Base-by-base conservation (phyloP, 1,140 invertebrate genomes). In the Arion vulgaris region DNA sequence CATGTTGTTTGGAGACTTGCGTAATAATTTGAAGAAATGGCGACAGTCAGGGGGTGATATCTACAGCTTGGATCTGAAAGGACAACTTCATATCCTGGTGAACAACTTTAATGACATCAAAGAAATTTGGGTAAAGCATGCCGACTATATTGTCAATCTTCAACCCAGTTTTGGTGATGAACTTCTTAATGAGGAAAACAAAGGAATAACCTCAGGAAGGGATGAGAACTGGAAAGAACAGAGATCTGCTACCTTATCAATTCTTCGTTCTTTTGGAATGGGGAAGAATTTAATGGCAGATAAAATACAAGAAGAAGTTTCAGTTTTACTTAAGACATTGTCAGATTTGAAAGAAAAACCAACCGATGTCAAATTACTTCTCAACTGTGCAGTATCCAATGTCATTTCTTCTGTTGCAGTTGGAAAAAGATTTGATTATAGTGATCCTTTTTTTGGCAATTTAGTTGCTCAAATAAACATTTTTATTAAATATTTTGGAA, bases 271-370 rank as follows among this genome's bases (percentile, higher is more conserved):
- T 2, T 57, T 57, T 7, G 51, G 51, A 26, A 57, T 57, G 51
- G 19, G 51, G 1, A 95, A 95, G 86, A 87, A 87, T 17, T 2
- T 57, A 23, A 57, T 57, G 51, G 51, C 51, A 23, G 7, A 57
- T 4, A 7, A 57, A 57, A 57, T 97, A 34, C 90, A 57, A 19
- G 51, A 57, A 23, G 51, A 57, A 26, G 23, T 57, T 57, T 11
- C 51, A 57, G 51, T 11, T 19, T 11, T 57, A 2, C 2, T 57
- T 15, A 23, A 57, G 51, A 57, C 9, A 57, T 11, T 57, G 5
- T 9, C 51, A 17, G 26, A 1, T 19, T 57, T 38, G 4, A 69
- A 69, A 1, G 68, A 28, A 38, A 4, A 69, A 69, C 11, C 68
- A 32, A n/a, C 1, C 5, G 68, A 69, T 69, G 15, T 69, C 2